Conservation (phyloP, 2,113 vertebrate genomes). For the Bubo bubo region DNA sequence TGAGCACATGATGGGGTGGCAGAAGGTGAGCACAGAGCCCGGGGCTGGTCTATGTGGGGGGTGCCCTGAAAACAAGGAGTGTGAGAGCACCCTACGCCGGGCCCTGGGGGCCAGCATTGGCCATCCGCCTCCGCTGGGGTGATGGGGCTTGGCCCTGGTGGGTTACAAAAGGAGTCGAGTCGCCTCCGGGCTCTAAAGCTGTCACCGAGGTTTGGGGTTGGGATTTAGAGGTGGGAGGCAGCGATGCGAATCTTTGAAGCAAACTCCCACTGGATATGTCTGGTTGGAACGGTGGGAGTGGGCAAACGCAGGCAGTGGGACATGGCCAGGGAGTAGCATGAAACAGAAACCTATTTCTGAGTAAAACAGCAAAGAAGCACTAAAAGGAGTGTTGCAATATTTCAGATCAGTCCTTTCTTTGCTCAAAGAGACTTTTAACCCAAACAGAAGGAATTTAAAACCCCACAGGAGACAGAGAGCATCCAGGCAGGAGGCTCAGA, state of each 20-base stretch:
- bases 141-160: not conserved
- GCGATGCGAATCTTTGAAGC: rapidly evolving
- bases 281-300: not conserved
- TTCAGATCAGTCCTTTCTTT: not conserved
- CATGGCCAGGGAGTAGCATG: rapidly evolving
- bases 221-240: not conserved
- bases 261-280: not conserved
- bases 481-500: rapidly evolving
- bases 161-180: not conserved
- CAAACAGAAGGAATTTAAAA: not conserved
- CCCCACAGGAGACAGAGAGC: rapidly evolving
- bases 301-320: not conserved
- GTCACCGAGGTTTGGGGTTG: not conserved
- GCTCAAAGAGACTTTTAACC: not conserved
- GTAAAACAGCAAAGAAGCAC: not conserved
- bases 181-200: not conserved
- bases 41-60: not conserved
- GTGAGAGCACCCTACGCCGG: rapidly evolving
- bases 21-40: not conserved
- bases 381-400: not conserved
- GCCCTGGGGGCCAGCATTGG: rapidly evolving
- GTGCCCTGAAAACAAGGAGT: not conserved
- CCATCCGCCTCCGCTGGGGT: rapidly evolving
- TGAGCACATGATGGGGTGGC: not conserved
- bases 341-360: not conserved